Percentiles rank a stretch among this genome's conserved stretches.
These are phyloP conservation scores for Drosophila sproati DNA, from an alignment of 1,140 invertebrate genomes.

Conservation along the genomic window DNA sequence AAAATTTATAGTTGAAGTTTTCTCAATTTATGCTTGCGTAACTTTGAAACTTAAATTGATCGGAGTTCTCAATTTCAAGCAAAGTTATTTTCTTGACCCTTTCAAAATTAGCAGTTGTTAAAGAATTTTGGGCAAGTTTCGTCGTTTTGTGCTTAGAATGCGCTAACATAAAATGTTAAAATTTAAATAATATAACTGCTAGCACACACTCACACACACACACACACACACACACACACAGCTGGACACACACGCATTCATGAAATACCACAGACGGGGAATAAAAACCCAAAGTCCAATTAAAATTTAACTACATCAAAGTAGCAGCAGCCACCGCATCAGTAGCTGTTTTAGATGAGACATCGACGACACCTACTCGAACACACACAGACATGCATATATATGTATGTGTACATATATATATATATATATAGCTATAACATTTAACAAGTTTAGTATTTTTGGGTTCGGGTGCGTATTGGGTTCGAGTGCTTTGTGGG, in stretches of 20 bases:
- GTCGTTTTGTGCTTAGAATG: slow-evolving; percentile 5
- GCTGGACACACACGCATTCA: slow-evolving; percentile 44
- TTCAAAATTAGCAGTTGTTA: not conserved
- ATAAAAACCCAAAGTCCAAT: slow-evolving; percentile 82
- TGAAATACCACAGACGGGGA: slow-evolving; percentile 72
- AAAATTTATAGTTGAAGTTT: no score
- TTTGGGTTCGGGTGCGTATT: slow-evolving; percentile 53
- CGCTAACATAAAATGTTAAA: slow-evolving; percentile 42
- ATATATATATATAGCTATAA: slow-evolving; percentile 46
- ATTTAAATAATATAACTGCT: slow-evolving; percentile 44
- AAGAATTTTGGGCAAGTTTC: not conserved
- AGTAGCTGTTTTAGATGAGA: slow-evolving; percentile 67
- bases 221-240: not conserved
- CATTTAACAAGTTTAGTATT: slow-evolving; percentile 80
- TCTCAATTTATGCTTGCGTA: no score
- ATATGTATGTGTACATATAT: slow-evolving; percentile 7
- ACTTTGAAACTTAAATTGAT: no score
- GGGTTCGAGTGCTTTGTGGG: slow-evolving; percentile 55
- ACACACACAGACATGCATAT: slow-evolving; percentile 15
- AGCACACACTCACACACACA: slow-evolving; percentile 6
- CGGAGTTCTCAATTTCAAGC: no score
- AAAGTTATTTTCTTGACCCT: not conserved
- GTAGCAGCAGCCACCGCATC: slow-evolving; percentile 59
- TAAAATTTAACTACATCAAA: slow-evolving; percentile 84
- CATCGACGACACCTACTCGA: slow-evolving; percentile 39